Evolutionary conservation across 1,140 invertebrate genomes (phyloP).

Genomic region (Drosophila tropicalis): DNA sequence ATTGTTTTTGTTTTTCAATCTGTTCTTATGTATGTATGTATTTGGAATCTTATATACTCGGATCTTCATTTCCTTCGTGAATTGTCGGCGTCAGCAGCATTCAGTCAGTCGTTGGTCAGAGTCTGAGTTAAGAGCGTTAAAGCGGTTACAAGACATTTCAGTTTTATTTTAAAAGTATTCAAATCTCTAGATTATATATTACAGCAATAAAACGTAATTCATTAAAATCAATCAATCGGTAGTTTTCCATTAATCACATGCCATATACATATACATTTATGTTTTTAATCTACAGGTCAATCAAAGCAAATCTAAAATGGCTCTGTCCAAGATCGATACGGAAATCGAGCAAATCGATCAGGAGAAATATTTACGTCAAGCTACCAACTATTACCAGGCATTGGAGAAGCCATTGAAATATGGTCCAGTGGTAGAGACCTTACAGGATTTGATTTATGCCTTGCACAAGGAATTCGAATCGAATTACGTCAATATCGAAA

Average conservation of each 20-base stretch:
- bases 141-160: slow-evolving; percentile 28
- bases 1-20: slow-evolving; percentile 38
- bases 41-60: slow-evolving; percentile 29
- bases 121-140: slow-evolving; percentile 39
- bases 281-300: slow-evolving; percentile 60
- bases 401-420: slow-evolving; percentile 81
- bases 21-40: slow-evolving; percentile 26
- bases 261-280: background rate
- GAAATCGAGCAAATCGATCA: slow-evolving; percentile 70
- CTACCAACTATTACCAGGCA: slow-evolving; percentile 73
- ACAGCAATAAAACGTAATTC: slow-evolving; percentile 54
- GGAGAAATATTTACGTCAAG: slow-evolving; percentile 77
- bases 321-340: slow-evolving; percentile 73
- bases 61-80: slow-evolving; percentile 31
- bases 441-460: slow-evolving; percentile 90
- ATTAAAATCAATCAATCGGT: slow-evolving; percentile 70
- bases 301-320: slow-evolving; percentile 71
- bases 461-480: slow-evolving; percentile 90
- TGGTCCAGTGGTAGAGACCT: slow-evolving; percentile 81
- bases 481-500: slow-evolving; percentile 93
- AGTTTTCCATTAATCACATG: slow-evolving; percentile 53
- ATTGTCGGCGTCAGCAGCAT: slow-evolving; percentile 10
- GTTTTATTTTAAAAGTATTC: background rate
- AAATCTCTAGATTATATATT: slow-evolving; percentile 18
- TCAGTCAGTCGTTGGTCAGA: slow-evolving; percentile 35